A percentile compares a stretch with the other conserved stretches of the same genome.
Evolutionary conservation across 2,888 invertebrate species (phyloP).

Genomic region (Anarsia innoxiella): DNA sequence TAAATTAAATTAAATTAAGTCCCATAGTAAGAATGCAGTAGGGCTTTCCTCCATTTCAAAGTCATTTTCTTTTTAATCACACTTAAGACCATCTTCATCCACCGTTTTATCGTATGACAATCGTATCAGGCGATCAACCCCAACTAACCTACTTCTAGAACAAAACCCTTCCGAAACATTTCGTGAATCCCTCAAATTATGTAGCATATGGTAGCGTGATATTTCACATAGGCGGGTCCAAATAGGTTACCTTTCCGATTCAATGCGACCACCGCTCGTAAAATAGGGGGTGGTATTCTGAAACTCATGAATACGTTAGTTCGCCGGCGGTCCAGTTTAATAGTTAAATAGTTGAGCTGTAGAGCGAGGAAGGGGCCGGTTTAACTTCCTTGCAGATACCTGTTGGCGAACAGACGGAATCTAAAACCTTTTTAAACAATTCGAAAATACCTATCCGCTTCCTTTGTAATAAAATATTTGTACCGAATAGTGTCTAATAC

Average conservation of each 20-base stretch:
- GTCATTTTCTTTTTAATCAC: no score
- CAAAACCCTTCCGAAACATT: constrained; percentile 24
- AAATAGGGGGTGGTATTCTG: constrained; percentile 59
- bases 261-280: constrained; percentile 60
- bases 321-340: constrained; percentile 52
- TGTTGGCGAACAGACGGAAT: constrained; percentile 19
- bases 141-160: constrained; percentile 20
- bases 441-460: no score
- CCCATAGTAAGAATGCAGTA: no score
- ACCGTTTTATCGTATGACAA: constrained; percentile 14
- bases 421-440: background rate
- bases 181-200: constrained; percentile 42
- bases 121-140: constrained; percentile 23
- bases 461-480: no score
- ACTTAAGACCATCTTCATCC: no score
- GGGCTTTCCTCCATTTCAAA: no score
- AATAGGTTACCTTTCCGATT: constrained; percentile 63
- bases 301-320: constrained; percentile 70
- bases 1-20: background rate
- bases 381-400: constrained; percentile 22
- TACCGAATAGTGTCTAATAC: no score
- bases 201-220: constrained; percentile 48
- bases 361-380: constrained; percentile 32
- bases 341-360: constrained; percentile 58
- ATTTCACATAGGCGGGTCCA: constrained; percentile 48